Percentiles rank a stretch among this genome's conserved stretches.
phyloP scores from a whole-genome alignment of 2,113 vertebrate genomes.

The Aphelocoma coerulescens region DNA sequence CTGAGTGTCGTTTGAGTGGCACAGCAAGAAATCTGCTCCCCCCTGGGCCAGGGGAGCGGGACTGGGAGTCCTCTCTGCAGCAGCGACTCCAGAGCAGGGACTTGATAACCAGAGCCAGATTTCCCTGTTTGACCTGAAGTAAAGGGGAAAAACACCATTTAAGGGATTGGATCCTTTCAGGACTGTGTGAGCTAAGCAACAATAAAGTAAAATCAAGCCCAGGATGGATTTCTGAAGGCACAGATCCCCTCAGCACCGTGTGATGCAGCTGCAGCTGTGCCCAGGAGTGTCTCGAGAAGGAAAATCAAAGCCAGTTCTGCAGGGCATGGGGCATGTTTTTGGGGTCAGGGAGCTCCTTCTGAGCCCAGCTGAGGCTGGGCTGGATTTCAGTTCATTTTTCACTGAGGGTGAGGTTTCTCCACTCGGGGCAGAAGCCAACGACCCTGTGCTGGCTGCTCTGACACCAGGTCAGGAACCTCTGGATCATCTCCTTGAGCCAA shows the following conservation, averaged over 20 bases:
- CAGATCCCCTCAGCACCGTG: not conserved
- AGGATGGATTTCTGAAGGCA: not conserved
- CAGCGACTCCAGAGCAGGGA: accelerated
- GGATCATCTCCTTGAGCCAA: not conserved
- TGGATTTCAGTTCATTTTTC: not conserved
- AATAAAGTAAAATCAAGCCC: not conserved
- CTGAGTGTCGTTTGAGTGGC: not conserved
- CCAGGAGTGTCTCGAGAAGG: not conserved
- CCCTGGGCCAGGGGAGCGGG: not conserved
- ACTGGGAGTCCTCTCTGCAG: accelerated
- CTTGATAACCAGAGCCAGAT: no score
- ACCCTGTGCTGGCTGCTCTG: not conserved
- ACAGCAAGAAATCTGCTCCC: not conserved
- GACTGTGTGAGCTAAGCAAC: not conserved
- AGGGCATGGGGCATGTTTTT: not conserved
- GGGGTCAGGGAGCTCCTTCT: not conserved
- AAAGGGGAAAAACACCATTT: not conserved
- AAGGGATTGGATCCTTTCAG: not conserved
- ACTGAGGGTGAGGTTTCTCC: not conserved
- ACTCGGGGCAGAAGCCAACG: accelerated
- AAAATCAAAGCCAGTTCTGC: not conserved
- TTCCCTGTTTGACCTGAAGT: not conserved
- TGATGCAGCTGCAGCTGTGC: not conserved
- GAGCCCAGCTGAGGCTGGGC: no score
- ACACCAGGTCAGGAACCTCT: not conserved